Evolutionary conservation across 1,140 invertebrate genomes (phyloP).

Genomic region (Solenopsis fugax): DNA sequence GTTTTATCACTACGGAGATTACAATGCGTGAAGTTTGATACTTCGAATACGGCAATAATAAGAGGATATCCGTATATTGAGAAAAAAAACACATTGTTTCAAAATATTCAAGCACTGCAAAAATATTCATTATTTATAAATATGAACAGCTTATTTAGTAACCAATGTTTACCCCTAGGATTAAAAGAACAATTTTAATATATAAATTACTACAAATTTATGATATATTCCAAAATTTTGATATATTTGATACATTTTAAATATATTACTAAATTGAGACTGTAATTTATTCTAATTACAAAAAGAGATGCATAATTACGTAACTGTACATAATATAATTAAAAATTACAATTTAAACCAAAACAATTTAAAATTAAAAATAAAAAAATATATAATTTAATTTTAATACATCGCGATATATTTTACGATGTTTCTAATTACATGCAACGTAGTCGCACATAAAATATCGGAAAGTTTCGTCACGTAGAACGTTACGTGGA

Average conservation of each 20-base stretch:
- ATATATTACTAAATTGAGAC: neutral
- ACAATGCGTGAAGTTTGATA: neutral
- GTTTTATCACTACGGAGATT: slow-evolving; percentile 19
- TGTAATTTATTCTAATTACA: neutral
- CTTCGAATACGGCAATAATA: neutral
- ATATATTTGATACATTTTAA: too few species aligned
- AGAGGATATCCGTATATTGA: neutral
- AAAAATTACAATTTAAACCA: neutral
- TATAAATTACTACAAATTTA: neutral
- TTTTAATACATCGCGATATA: neutral
- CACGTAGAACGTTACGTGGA: slow-evolving; percentile 39
- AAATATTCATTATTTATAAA: neutral
- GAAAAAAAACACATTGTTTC: neutral
- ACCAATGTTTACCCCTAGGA: neutral
- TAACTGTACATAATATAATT: slow-evolving; percentile 10
- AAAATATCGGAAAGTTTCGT: slow-evolving; percentile 50
- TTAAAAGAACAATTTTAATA: neutral
- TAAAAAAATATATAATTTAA: neutral
- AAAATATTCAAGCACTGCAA: neutral
- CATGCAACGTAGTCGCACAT: neutral
- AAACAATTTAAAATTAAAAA: slow-evolving; percentile 4
- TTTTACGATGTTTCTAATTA: slow-evolving; percentile 42
- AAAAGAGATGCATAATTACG: neutral
- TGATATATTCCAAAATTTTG: neutral
- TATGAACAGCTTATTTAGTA: neutral